These are phyloP conservation scores for Drosophila tsacasi DNA, from an alignment of 1,140 invertebrate species.

Conservation along the genomic window DNA sequence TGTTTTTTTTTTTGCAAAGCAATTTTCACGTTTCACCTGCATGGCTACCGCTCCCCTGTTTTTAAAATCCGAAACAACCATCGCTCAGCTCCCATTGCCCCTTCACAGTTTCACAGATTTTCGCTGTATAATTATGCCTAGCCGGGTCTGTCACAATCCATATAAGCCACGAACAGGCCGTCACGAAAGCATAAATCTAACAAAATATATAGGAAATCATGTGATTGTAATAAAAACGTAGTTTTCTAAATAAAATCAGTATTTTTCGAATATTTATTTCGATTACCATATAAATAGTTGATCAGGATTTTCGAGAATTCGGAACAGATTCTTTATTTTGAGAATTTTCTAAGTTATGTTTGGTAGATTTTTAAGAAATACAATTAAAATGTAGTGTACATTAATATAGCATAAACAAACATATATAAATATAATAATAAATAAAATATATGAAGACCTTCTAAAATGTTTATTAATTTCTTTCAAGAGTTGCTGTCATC, in stretches of 20 bases:
- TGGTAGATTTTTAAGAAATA: too few relatives aligned
- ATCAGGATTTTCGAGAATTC: too few relatives aligned
- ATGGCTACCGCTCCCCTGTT: not conserved
- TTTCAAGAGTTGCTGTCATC: not conserved
- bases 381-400: too few relatives aligned
- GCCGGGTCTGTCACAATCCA: conserved; percentile 9
- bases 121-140: conserved; percentile 60
- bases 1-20: conserved; percentile 42
- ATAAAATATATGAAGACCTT: not conserved
- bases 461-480: not conserved
- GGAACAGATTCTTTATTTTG: too few relatives aligned
- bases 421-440: too few relatives aligned
- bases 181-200: conserved; percentile 16
- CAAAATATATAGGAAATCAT: too few relatives aligned
- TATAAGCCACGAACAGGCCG: conserved; percentile 13
- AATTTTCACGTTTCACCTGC: conserved; percentile 54
- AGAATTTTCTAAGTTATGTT: too few relatives aligned
- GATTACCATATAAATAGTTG: too few relatives aligned
- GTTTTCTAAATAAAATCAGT: too few relatives aligned
- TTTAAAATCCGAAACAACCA: conserved; percentile 8
- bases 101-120: conserved; percentile 48
- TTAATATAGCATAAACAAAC: too few relatives aligned
- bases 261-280: not conserved
- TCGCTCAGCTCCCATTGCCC: not conserved
- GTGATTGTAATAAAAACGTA: not conserved